Base-by-base conservation (phyloP, 2,888 invertebrate genomes). In the Leucozona laternaria region DNA sequence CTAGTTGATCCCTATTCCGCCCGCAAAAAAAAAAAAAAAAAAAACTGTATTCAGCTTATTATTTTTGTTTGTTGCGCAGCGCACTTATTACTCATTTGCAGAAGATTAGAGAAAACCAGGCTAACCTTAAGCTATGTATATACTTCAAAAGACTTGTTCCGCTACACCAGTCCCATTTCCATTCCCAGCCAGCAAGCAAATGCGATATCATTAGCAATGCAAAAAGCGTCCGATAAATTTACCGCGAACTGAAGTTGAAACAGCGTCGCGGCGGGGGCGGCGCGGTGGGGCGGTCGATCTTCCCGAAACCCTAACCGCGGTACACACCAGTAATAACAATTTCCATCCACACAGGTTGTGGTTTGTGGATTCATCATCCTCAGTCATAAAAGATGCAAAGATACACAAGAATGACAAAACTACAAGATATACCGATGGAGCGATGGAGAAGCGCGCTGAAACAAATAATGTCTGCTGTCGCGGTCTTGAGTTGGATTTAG, bases 41-140 rank as follows among this genome's bases (percentile, higher is more conserved):
- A 80, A 70, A 55, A 64, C 45, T 48, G 48, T 20, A 22, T 34
- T 20, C 17, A 58, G 34, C 31, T 11, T 31, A 31, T 31, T 31
- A 31, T 31, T 31, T 31, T 31, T 31, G 31, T 31, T 31, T 31
- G 31, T 8, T 31, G 31, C 7, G 0, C 31, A 31, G 55, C 80
- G 77, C 57, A 80, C 79, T 85, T 85, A 85, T 85, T 80, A 80
- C 72, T 85, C 80, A 85, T 85, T 85, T 85, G 77, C 77, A 48
- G 77, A 68, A 85, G 85, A 85, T 85, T 85, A 85, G 79, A 79
- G 55, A 50, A 60, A 68, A 62, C 60, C 75, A 58, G 73, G 48
- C 84, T 76, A 79, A 68, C 68, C 53, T 34, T 50, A 68, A 68
- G 64, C 64, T 31, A 4, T 31, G 34, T 13, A 68, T 31, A 48